Conservation (phyloP, 2,888 invertebrate genomes). For the Tetragnatha montana region DNA sequence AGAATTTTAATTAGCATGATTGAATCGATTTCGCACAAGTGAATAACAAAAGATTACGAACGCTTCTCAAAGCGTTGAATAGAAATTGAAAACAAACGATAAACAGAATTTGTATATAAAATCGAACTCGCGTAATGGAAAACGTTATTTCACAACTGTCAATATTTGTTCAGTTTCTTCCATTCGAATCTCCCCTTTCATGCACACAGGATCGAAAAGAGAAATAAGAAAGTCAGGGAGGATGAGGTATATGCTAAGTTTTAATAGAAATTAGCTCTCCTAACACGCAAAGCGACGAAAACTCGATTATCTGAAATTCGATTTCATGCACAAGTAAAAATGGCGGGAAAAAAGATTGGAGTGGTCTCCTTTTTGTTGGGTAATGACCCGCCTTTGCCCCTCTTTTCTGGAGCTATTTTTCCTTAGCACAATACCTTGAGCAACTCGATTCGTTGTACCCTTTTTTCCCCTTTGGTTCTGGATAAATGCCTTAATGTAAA, state of each 20-base stretch:
- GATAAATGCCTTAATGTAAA: constrained; percentile 52
- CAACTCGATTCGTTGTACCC: not conserved
- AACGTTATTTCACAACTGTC: not conserved
- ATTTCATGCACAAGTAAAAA: constrained; percentile 49
- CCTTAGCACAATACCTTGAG: constrained; percentile 19
- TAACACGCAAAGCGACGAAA: constrained; percentile 40
- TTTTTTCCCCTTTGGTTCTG: not conserved
- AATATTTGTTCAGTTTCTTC: not conserved
- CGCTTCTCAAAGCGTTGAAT: not conserved
- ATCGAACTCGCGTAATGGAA: constrained; percentile 1
- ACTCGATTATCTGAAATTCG: constrained; percentile 62
- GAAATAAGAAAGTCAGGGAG: constrained; percentile 29
- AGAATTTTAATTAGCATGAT: not conserved
- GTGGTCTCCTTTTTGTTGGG: constrained; percentile 28
- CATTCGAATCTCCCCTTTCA: not conserved
- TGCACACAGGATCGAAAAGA: not conserved
- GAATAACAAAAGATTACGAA: not conserved
- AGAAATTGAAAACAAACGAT: not conserved
- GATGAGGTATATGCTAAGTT: constrained; percentile 43
- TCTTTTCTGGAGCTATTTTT: constrained; percentile 13
- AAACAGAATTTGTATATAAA: constrained; percentile 10
- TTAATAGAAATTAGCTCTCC: constrained; percentile 58
- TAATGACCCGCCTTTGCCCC: constrained; percentile 40
- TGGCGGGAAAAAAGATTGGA: constrained; percentile 26
- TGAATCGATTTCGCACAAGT: not conserved